Percentiles rank a stretch among this genome's conserved stretches.
These are phyloP conservation scores for Melanargia galathea DNA, from an alignment of 2,888 invertebrate species.

Conservation along the genomic window DNA sequence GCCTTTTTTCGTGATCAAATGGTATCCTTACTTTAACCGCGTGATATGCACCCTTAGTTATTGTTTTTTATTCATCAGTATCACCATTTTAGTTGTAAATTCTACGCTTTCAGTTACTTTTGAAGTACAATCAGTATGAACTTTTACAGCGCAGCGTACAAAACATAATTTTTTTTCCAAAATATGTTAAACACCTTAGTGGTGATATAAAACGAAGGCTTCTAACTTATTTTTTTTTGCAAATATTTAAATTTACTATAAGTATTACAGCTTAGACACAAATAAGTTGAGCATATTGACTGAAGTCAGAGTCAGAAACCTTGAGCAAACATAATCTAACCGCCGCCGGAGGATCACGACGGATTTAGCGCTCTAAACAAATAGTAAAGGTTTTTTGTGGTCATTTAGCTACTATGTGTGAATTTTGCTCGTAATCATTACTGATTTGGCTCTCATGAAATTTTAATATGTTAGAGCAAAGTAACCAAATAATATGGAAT, in stretches of 20 bases:
- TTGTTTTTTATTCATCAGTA: too few species aligned
- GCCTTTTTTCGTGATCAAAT: too few species aligned
- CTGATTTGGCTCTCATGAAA: background rate
- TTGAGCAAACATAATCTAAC: conserved; percentile 15
- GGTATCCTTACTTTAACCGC: too few species aligned
- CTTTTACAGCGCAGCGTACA: background rate
- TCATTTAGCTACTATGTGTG: conserved; percentile 2
- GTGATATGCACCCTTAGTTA: too few species aligned
- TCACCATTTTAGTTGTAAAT: too few species aligned
- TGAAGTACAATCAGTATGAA: background rate
- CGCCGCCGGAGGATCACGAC: conserved; percentile 6
- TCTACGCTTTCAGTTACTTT: too few species aligned
- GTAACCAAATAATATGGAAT: too few species aligned
- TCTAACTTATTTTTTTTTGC: background rate
- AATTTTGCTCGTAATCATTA: conserved; percentile 1
- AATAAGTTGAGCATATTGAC: conserved; percentile 12
- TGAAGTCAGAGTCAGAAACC: conserved; percentile 8
- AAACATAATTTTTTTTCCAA: too few species aligned
- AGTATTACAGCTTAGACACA: conserved; percentile 1
- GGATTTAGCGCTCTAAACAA: conserved; percentile 9
- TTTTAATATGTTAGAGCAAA: background rate
- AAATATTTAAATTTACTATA: conserved; percentile 17
- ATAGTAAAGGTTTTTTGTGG: conserved; percentile 10
- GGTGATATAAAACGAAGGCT: conserved; percentile 2
- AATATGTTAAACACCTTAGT: background rate